These are phyloP conservation scores for Spisula subtruncata DNA, from an alignment of 2,888 invertebrate genomes.

Conservation along the genomic window DNA sequence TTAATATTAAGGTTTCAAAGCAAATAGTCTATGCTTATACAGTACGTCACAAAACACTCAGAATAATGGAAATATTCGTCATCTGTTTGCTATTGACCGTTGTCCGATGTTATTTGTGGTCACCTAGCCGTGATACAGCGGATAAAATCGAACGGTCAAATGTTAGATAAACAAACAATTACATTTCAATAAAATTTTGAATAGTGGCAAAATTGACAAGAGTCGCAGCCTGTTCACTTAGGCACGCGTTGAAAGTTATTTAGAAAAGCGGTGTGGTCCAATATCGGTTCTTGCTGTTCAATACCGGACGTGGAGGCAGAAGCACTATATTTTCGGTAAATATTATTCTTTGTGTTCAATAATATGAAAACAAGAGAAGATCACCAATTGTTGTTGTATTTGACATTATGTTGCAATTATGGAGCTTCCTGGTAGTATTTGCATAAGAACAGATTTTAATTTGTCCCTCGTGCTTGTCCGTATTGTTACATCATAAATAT, in stretches of 20 bases:
- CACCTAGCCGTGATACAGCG: neutral
- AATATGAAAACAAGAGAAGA: slow-evolving; percentile 9
- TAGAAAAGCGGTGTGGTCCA: slow-evolving; percentile 29
- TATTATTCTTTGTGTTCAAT: slow-evolving; percentile 48
- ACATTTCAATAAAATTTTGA: slow-evolving; percentile 38
- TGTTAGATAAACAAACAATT: slow-evolving; percentile 24
- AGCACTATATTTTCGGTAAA: slow-evolving; percentile 43
- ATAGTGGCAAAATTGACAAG: slow-evolving; percentile 23
- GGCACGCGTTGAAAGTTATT: slow-evolving; percentile 16
- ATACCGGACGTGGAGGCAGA: slow-evolving; percentile 42
- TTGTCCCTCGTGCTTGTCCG: neutral
- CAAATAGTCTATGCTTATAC: neutral
- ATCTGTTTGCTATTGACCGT: neutral
- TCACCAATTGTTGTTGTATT: slow-evolving; percentile 35
- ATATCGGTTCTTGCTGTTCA: slow-evolving; percentile 44
- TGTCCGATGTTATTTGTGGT: neutral
- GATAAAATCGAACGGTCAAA: neutral
- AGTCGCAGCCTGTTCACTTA: neutral
- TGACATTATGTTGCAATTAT: slow-evolving; percentile 33
- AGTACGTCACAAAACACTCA: neutral
- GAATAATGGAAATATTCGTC: neutral
- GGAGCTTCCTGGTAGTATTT: slow-evolving; percentile 37
- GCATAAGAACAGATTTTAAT: slow-evolving; percentile 19
- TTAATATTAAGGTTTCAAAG: too few species aligned
- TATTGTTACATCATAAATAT: slow-evolving; percentile 4